Conservation (phyloP, 2,113 vertebrate species). For the Myotis yumanensis region DNA sequence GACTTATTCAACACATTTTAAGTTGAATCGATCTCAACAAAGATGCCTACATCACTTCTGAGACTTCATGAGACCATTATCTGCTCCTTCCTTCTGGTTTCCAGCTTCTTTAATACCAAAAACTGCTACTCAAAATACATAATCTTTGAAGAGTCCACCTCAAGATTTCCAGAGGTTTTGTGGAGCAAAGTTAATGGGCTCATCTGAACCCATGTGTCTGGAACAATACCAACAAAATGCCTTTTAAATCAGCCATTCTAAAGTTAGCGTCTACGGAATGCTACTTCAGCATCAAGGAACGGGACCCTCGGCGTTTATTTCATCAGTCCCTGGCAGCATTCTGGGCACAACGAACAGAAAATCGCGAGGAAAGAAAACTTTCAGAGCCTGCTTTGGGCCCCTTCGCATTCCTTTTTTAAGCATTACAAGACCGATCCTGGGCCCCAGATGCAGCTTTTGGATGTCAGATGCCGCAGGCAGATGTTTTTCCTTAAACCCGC, state of each 20-base stretch:
- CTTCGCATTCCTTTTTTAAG: constrained; percentile 61
- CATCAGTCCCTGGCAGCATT: constrained; percentile 39
- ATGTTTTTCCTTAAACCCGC: constrained; percentile 75
- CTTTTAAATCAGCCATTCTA: neutral
- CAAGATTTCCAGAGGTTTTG: neutral
- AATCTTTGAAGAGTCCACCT: neutral
- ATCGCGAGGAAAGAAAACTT: constrained; percentile 41
- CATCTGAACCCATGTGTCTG: neutral
- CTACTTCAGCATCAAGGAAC: neutral
- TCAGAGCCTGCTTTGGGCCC: constrained; percentile 39
- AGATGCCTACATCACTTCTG: neutral
- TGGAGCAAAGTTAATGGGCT: neutral
- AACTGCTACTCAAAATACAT: neutral
- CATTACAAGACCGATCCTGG: constrained; percentile 56
- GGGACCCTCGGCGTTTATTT: neutral
- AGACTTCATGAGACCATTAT: neutral
- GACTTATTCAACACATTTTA: neutral
- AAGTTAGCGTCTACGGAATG: neutral
- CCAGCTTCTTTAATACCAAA: neutral
- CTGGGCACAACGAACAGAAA: constrained; percentile 48
- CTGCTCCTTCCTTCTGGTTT: neutral
- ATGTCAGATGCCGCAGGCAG: constrained; percentile 63
- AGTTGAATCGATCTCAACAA: neutral
- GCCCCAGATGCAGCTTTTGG: constrained; percentile 71
- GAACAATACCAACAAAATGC: neutral